Evolutionary conservation across 2,888 invertebrate species (phyloP), one percentile per base, ranked within the genome.

Genomic region (Callinectes sapidus): DNA sequence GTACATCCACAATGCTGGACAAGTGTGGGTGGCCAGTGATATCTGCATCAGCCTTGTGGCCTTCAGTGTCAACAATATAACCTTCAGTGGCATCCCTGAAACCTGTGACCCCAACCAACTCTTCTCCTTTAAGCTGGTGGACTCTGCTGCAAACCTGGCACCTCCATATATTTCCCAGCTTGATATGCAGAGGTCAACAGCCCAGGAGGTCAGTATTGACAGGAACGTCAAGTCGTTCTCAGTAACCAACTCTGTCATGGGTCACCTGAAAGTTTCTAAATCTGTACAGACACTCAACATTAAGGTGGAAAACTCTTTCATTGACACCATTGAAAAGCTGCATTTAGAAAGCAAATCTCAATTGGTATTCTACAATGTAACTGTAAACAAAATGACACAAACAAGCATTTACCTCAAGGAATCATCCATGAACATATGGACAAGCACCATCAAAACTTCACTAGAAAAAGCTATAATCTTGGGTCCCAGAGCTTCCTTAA

Each of bases 361-460:
- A 18, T n/a, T 92, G 23, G n/a, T 90, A 13, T 18, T 92, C 13
- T 54, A 88, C 14, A 92, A 92, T 85, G 85, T 89, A 32, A 92
- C 92, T 10, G 61, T 92, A 55, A 88, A 88, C 55, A 88, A 32
- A 23, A 39, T 90, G n/a, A 32, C n/a, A 39, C 28, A 35, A 87
- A 35, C 90, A 39, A 88, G 90, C 66, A 28, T 92, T 10, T 54
- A 88, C 23, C 28, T 92, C 35, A 18, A 39, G 5, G 81, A 92
- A 32, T 77, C 92, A 23, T 85, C 87, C 23, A 87, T 35, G 6
- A 90, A 28, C 48, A 90, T 92, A 42, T 88, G 90, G 81, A 61
- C 18, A 10, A 32, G 86, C 8, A 28, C 81, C 61, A 71, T 92
- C 61, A 92, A 89, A 32, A 23, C 35, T 14, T n/a, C 92, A 42